Percentiles rank a stretch among this genome's conserved stretches.
Conservation (phyloP, 2,113 vertebrate genomes). For the Lepisosteus osseus region DNA sequence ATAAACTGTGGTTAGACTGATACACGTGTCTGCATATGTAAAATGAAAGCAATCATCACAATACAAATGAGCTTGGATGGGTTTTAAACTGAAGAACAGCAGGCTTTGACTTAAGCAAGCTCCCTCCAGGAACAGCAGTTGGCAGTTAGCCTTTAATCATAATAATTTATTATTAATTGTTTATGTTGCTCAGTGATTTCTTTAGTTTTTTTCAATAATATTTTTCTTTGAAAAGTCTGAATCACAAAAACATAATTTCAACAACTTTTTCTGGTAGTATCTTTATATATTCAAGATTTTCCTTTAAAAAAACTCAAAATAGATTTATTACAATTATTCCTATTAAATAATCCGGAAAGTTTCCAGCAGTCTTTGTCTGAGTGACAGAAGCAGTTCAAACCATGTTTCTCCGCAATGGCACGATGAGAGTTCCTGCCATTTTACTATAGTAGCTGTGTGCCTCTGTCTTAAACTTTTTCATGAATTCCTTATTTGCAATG, state of each 20-base stretch:
- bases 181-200: not conserved
- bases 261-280: no score
- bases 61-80: not conserved
- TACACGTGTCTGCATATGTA: not conserved
- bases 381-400: no score
- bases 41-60: not conserved
- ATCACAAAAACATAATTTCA: no score
- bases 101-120: no score
- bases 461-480: not conserved
- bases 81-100: not conserved
- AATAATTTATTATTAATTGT: not conserved
- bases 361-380: no score
- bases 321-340: not conserved
- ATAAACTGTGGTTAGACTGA: not conserved
- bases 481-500: conserved; percentile 9
- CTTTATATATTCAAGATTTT: not conserved
- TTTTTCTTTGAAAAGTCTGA: no score
- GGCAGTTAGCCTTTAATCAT: not conserved
- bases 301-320: not conserved
- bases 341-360: not conserved
- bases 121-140: not conserved
- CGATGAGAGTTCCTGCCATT: not conserved
- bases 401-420: no score
- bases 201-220: not conserved
- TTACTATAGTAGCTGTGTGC: conserved; percentile 1